Evolutionary conservation across 1,140 invertebrate species (phyloP).

Genomic region (Tetragnatha versicolor): DNA sequence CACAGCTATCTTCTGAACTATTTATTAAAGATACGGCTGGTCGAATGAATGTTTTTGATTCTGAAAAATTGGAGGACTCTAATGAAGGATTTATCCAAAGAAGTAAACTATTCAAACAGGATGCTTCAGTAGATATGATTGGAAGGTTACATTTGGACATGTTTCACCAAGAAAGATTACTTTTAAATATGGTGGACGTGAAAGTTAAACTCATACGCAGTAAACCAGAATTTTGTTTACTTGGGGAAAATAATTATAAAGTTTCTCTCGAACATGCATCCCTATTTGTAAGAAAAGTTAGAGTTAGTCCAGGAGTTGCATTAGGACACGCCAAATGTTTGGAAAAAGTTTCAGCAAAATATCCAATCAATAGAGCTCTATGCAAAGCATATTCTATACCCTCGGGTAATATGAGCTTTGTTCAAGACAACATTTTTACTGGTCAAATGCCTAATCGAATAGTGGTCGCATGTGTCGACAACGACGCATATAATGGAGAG

Average conservation of each 20-base stretch:
- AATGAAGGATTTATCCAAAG: neutral
- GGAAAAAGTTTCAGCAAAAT: constrained; percentile 26
- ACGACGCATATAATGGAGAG: neutral
- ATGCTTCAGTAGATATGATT: constrained; percentile 10
- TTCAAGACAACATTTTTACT: constrained; percentile 39
- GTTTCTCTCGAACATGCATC: neutral
- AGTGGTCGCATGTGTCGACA: neutral
- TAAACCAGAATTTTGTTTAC: constrained; percentile 20
- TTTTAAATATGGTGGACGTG: constrained; percentile 21
- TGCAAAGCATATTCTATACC: constrained; percentile 22
- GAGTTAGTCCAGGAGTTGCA: neutral
- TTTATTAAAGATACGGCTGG: constrained; percentile 47
- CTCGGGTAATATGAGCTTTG: constrained; percentile 4
- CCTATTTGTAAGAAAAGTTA: constrained; percentile 14
- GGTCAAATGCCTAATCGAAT: constrained; percentile 3
- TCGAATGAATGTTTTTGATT: too few relatives aligned
- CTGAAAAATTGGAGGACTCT: too few relatives aligned
- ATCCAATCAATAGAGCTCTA: neutral
- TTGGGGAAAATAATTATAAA: neutral
- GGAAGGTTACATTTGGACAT: neutral
- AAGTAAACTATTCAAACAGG: neutral
- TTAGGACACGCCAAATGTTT: constrained; percentile 16
- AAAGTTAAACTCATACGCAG: constrained; percentile 25
- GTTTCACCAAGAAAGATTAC: neutral
- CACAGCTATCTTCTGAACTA: neutral